Evolutionary conservation across 2,113 vertebrate species (phyloP).

Genomic region (Lophura nycthemera): DNA sequence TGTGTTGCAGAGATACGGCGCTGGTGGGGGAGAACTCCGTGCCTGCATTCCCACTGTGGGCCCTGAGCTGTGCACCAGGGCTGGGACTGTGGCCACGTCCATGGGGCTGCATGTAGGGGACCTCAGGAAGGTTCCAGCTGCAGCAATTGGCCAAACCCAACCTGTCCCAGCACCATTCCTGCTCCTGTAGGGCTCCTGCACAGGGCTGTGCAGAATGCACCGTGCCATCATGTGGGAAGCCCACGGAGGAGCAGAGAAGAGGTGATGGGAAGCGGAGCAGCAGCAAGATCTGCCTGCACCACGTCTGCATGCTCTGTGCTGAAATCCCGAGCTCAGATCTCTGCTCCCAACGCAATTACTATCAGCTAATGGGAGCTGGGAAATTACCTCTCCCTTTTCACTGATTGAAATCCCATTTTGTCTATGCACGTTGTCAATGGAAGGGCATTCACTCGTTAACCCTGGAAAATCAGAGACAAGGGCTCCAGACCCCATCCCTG

Average conservation of each 20-base stretch:
- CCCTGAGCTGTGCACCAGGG: background rate
- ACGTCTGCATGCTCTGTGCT: accelerated
- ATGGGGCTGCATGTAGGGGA: background rate
- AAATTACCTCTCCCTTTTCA: constrained; percentile 3
- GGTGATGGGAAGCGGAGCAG: background rate
- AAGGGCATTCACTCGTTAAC: background rate
- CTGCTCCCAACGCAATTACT: constrained; percentile 69
- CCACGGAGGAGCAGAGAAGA: background rate
- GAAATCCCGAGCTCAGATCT: background rate
- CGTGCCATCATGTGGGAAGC: background rate
- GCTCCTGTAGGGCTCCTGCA: background rate
- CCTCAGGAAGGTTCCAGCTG: background rate
- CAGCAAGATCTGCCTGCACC: background rate
- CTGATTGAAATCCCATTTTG: background rate
- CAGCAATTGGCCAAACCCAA: background rate
- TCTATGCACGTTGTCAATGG: accelerated
- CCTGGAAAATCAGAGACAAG: background rate
- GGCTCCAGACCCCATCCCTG: accelerated
- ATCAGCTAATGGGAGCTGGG: constrained; percentile 52
- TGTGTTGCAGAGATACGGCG: background rate
- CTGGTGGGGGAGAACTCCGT: accelerated
- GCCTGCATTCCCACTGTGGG: accelerated
- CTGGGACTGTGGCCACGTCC: background rate
- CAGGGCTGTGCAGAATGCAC: background rate
- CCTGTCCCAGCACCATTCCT: background rate